Evolutionary conservation across 1,140 invertebrate genomes (phyloP), one percentile per base, ranked within the genome.

Genomic region (Macrobrachium nipponense): DNA sequence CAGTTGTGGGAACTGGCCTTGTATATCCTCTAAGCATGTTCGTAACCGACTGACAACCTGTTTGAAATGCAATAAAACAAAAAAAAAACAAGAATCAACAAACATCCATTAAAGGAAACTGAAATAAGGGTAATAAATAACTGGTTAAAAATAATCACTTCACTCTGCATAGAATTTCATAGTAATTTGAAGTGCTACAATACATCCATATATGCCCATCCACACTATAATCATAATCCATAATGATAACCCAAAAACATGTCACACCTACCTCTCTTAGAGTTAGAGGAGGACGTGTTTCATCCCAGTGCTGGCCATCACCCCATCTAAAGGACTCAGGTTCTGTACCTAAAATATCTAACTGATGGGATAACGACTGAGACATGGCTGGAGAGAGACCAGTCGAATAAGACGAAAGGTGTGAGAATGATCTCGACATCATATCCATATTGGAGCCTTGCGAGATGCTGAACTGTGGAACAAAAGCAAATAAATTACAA

Each of bases 1-100:
- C 79, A 93, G 88, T 86, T 92, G 91, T 15, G 90, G 89, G 87
- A 92, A 93, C 80, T 92, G 92, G 70, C 92, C 92, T 81, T 91
- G 92, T 80, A 92, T 92, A 88, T 93, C 92, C 88, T 93, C 92
- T 43, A 93, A 85, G 18, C 89, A 89, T 20, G 81, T 87, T n/a
- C 87, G 77, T 36, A 90, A 81, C 36, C 86, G 80, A 51, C 87
- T 83, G 6, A 90, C 88, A 43, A 90, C 89, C 87, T 90, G 83
- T 15, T 76, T 61, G 27, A 79, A 23, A 17, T 82, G n/a, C n/a
- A n/a, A n/a, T n/a, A n/a, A n/a, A n/a, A n/a, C n/a, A 73, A 20
- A 84, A 84, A 66, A 58, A 44, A 73, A 44, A 60, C 5, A 60
- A 58, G n/a, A 78, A 51, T 73, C 6, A 36, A 36, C 27, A 36